These are phyloP conservation scores for Sporophila hypoxantha DNA, from an alignment of 2,113 vertebrate genomes.

Conservation along the genomic window DNA sequence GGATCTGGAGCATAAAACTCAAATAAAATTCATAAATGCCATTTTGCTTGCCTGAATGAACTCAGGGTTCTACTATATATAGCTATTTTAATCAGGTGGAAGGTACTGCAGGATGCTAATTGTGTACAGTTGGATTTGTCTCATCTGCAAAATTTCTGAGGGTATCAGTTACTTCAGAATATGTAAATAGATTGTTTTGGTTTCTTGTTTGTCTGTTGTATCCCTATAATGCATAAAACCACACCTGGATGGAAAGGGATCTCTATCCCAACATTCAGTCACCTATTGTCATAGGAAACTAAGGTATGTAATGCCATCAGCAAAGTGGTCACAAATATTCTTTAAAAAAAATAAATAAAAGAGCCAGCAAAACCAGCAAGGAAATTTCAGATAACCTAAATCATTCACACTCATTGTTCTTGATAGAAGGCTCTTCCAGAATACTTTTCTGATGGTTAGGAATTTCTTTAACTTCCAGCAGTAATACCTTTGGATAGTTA, in stretches of 20 bases:
- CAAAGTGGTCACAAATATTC: neutral
- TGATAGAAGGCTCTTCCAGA: neutral
- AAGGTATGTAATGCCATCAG: neutral
- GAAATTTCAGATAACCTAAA: neutral
- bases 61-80: neutral
- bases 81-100: neutral
- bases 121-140: neutral
- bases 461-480: neutral
- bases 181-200: neutral
- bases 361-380: neutral
- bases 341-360: neutral
- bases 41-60: neutral
- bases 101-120: neutral
- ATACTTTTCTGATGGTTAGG: neutral
- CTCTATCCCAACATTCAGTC: neutral
- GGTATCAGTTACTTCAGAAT: neutral
- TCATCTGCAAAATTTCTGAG: neutral
- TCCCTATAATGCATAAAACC: neutral
- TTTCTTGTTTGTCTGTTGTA: neutral
- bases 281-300: neutral
- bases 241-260: neutral
- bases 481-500: neutral
- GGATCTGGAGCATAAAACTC: conserved; percentile 21
- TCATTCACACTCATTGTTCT: neutral
- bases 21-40: neutral